Evolutionary conservation across 1,140 invertebrate species (phyloP).

Genomic region (Pantala flavescens): DNA sequence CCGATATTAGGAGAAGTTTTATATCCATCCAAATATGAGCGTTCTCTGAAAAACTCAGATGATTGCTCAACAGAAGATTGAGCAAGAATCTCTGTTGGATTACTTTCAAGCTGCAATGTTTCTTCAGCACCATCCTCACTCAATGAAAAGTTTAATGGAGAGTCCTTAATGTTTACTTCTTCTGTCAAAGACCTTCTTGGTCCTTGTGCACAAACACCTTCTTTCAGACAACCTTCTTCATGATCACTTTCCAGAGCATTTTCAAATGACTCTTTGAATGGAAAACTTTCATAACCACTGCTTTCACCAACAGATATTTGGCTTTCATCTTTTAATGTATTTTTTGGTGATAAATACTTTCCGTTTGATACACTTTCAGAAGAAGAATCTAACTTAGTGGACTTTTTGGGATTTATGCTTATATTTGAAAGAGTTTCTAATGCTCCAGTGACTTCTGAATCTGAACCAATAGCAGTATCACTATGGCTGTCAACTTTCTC

Average conservation of each 20-base stretch:
- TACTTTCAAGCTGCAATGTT: background rate
- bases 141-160: no score
- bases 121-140: background rate
- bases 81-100: no score
- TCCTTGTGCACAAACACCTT: no score
- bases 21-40: conserved; percentile 34
- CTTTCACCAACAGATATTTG: conserved; percentile 65
- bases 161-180: no score
- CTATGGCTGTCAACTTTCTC: background rate
- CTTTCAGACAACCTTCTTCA: background rate
- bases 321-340: conserved; percentile 34
- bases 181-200: no score
- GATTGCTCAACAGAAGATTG: no score
- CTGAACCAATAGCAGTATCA: background rate
- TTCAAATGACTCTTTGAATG: conserved; percentile 42
- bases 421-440: background rate
- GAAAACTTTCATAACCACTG: conserved; percentile 75
- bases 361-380: background rate
- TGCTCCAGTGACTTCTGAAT: background rate
- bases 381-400: background rate
- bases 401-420: background rate
- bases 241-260: conserved; percentile 32
- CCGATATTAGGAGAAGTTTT: conserved; percentile 35
- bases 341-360: background rate
- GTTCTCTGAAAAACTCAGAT: background rate